These are phyloP conservation scores for Struthidea cinerea DNA, from an alignment of 2,113 vertebrate species.

Conservation along the genomic window DNA sequence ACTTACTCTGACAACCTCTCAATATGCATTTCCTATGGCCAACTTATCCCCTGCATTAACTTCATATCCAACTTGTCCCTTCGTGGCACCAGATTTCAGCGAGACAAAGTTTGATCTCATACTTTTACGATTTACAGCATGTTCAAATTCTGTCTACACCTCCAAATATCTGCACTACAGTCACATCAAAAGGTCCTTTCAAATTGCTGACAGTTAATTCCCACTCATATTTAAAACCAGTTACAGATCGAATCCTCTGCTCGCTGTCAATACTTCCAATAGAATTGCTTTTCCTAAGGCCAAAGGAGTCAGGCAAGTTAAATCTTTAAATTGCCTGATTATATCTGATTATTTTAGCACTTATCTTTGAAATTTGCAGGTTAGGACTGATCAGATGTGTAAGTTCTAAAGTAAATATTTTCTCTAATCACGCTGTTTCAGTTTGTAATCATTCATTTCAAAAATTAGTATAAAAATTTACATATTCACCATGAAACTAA, in stretches of 20 bases:
- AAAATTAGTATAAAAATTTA: neutral
- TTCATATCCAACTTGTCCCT: neutral
- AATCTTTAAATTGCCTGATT: neutral
- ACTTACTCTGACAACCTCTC: neutral
- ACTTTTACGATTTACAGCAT: accelerated
- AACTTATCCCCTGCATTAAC: neutral
- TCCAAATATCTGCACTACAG: neutral
- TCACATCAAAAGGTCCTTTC: neutral
- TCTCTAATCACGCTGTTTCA: neutral
- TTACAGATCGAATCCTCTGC: neutral
- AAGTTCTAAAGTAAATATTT: neutral
- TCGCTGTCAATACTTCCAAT: neutral
- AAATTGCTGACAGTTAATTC: neutral
- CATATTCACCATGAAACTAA: neutral
- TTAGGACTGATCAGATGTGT: neutral
- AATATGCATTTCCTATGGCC: neutral
- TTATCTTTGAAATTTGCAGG: neutral
- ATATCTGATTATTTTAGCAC: neutral
- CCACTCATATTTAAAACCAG: neutral
- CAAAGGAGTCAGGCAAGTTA: neutral
- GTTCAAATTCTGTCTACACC: neutral
- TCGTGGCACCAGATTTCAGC: neutral
- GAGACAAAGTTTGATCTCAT: neutral
- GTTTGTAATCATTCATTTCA: neutral
- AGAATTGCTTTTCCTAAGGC: neutral